Conservation (phyloP, 2,888 invertebrate genomes). For the Philaethria dido region DNA sequence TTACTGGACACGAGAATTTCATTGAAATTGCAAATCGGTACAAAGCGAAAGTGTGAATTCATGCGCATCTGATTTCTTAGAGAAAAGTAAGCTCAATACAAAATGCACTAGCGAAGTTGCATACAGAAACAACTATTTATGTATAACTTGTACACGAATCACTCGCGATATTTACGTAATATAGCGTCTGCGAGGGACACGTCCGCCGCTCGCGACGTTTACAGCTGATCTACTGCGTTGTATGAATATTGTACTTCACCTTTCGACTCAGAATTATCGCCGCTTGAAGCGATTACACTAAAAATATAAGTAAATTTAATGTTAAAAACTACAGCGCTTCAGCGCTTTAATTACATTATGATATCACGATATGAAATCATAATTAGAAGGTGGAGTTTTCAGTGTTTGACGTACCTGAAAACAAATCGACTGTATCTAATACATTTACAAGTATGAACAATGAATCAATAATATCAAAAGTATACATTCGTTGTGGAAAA, state of each 20-base stretch:
- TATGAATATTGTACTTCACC: slow-evolving; percentile 54
- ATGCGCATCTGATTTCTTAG: slow-evolving; percentile 61
- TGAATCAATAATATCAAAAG: background rate
- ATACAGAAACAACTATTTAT: slow-evolving; percentile 37
- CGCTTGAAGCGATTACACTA: slow-evolving; percentile 48
- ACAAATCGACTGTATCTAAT: background rate
- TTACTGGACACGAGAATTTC: slow-evolving; percentile 44
- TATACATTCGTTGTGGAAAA: too few species aligned
- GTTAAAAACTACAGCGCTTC: slow-evolving; percentile 41
- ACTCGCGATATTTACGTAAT: slow-evolving; percentile 52
- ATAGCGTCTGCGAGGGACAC: slow-evolving; percentile 50
- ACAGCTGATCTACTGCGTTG: slow-evolving; percentile 65
- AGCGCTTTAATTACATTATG: slow-evolving; percentile 42
- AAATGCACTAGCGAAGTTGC: slow-evolving; percentile 52
- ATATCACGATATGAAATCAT: slow-evolving; percentile 45
- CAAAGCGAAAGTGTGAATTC: slow-evolving; percentile 72
- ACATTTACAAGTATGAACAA: background rate
- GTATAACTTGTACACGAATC: slow-evolving; percentile 51
- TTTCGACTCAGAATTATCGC: slow-evolving; percentile 46
- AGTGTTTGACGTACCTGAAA: background rate
- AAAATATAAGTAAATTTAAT: slow-evolving; percentile 25
- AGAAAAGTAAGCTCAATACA: slow-evolving; percentile 40
- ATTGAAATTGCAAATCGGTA: slow-evolving; percentile 44
- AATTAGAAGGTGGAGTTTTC: slow-evolving; percentile 18
- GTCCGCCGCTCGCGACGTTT: slow-evolving; percentile 59